phyloP scores from a whole-genome alignment of 2,113 vertebrate species.

The Cairina moschata region DNA sequence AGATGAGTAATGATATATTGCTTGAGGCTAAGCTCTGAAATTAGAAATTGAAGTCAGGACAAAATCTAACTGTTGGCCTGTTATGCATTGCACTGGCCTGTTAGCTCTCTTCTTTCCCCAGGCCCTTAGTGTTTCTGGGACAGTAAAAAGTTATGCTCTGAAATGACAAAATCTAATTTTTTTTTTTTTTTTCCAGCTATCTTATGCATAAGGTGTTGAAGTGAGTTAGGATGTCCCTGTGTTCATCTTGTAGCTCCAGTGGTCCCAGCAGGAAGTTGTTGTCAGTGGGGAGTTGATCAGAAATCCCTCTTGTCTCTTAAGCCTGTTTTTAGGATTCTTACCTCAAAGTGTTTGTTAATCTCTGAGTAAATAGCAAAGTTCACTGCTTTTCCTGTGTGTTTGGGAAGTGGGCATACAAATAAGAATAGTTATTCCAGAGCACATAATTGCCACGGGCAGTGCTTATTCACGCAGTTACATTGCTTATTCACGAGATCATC shows the following conservation, averaged over 20 bases:
- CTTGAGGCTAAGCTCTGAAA: slow-evolving; percentile 19
- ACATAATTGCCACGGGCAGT: neutral
- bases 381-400: neutral
- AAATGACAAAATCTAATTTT: neutral
- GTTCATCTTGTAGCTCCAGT: neutral
- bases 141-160: neutral
- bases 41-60: neutral
- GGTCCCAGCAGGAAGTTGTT: neutral
- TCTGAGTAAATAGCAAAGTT: neutral
- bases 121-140: neutral
- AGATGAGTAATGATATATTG: neutral
- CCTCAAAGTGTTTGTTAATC: neutral
- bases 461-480: neutral
- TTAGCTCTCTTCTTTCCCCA: neutral
- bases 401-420: neutral
- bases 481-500: neutral
- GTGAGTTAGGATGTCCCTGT: neutral
- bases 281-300: neutral
- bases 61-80: neutral
- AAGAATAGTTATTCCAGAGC: neutral
- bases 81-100: neutral
- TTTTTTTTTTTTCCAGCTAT: neutral
- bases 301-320: neutral
- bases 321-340: neutral
- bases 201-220: neutral